phyloP scores from a whole-genome alignment of 2,113 vertebrate genomes.

The Lamprotornis superbus region DNA sequence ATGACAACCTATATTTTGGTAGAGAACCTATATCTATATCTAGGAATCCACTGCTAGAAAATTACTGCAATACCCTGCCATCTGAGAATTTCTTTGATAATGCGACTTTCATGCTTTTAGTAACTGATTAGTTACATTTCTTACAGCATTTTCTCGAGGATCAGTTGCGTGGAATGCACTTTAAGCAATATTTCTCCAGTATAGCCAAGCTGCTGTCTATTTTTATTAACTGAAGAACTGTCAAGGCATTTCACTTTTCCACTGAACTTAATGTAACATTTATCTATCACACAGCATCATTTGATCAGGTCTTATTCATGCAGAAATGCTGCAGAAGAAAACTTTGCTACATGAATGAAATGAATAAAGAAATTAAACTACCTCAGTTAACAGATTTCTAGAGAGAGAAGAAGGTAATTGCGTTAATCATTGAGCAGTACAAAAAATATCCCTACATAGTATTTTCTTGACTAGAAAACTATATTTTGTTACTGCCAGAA shows the following conservation, averaged over 20 bases:
- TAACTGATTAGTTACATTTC: neutral
- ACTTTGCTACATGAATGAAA: neutral
- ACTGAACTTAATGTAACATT: neutral
- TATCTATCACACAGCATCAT: neutral
- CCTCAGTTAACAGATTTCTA: neutral
- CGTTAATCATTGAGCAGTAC: neutral
- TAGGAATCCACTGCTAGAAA: neutral
- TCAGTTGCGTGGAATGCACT: neutral
- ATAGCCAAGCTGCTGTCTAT: neutral
- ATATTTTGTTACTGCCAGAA: neutral
- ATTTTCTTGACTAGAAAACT: neutral
- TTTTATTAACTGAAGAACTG: neutral
- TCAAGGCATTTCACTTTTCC: neutral
- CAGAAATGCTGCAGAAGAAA: neutral
- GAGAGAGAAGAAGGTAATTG: neutral
- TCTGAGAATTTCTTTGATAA: neutral
- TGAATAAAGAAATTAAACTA: neutral
- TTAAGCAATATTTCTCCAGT: neutral
- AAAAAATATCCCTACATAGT: neutral
- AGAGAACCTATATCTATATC: neutral
- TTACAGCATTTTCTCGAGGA: neutral
- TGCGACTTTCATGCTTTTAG: neutral
- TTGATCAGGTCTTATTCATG: neutral
- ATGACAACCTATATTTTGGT: neutral
- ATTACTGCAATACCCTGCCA: neutral